Evolutionary conservation across 2,888 invertebrate species (phyloP).

Genomic region (Drosophila formosana): DNA sequence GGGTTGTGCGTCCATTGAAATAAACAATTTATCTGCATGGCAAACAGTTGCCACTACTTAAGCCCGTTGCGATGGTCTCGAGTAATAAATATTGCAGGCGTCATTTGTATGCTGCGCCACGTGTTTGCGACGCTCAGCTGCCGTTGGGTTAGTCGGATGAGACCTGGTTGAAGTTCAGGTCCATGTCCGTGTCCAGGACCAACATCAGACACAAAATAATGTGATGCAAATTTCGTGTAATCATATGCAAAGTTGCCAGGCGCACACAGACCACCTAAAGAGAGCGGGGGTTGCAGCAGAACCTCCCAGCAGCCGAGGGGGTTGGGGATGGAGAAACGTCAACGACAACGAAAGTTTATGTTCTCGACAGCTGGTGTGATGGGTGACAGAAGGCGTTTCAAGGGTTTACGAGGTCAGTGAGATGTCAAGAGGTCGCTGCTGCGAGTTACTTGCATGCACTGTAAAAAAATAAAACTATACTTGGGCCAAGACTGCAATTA

Average conservation of each 20-base stretch:
- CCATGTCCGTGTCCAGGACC: conserved; percentile 13
- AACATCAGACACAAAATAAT: conserved; percentile 64
- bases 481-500: neutral
- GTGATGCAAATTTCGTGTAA: conserved; percentile 77
- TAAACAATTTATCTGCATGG: conserved; percentile 49
- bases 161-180: conserved; percentile 20
- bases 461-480: neutral
- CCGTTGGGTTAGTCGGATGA: neutral
- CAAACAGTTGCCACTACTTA: conserved; percentile 53
- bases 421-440: conserved; percentile 55
- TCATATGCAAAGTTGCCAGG: conserved; percentile 71
- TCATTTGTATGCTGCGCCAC: conserved; percentile 73
- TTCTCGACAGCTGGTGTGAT: conserved; percentile 48
- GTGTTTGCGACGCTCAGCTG: conserved; percentile 50
- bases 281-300: neutral
- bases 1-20: conserved; percentile 28
- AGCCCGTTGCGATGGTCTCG: conserved; percentile 20
- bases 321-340: neutral
- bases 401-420: conserved; percentile 69
- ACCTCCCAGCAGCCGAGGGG: neutral
- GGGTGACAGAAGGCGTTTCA: conserved; percentile 42
- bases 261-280: conserved; percentile 30
- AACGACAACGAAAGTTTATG: conserved; percentile 60
- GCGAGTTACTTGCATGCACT: conserved; percentile 14
- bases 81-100: conserved; percentile 69